Evolutionary conservation across 1,140 invertebrate genomes (phyloP).

Genomic region (Sarcophaga peregrina): DNA sequence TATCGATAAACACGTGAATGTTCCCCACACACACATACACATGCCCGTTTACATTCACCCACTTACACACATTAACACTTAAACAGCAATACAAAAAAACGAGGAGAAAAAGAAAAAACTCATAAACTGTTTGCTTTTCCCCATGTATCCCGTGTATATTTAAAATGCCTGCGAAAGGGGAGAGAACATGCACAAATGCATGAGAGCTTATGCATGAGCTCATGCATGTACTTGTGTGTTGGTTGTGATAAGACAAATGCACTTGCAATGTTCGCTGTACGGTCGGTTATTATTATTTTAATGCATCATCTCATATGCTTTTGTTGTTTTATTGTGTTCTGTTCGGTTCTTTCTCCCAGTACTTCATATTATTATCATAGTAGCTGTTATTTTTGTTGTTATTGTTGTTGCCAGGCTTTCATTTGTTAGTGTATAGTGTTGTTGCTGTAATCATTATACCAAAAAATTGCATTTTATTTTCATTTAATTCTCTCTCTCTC

Average conservation of each 20-base stretch:
- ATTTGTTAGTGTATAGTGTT: background rate
- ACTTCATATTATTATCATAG: constrained; percentile 13
- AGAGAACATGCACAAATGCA: background rate
- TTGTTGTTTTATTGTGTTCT: background rate
- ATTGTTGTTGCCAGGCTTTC: background rate
- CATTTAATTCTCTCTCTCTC: background rate
- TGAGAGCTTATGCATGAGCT: background rate
- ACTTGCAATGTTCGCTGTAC: constrained; percentile 19
- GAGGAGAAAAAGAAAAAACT: background rate
- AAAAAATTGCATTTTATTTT: constrained; percentile 25
- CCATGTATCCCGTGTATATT: too few species aligned
- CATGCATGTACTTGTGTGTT: background rate
- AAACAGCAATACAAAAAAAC: too few species aligned
- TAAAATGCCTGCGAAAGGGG: too few species aligned
- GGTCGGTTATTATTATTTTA: constrained; percentile 30
- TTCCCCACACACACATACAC: background rate
- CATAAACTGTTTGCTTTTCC: background rate
- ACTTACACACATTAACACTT: background rate
- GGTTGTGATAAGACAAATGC: constrained; percentile 36
- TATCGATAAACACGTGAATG: background rate
- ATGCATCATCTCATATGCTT: constrained; percentile 14
- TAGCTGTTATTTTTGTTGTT: background rate
- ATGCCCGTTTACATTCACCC: background rate
- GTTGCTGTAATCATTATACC: constrained; percentile 26
- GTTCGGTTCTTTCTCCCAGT: background rate